Percentiles rank a stretch among this genome's conserved stretches.
Conservation (phyloP, 2,888 invertebrate genomes). For the Julus scandinavius region DNA sequence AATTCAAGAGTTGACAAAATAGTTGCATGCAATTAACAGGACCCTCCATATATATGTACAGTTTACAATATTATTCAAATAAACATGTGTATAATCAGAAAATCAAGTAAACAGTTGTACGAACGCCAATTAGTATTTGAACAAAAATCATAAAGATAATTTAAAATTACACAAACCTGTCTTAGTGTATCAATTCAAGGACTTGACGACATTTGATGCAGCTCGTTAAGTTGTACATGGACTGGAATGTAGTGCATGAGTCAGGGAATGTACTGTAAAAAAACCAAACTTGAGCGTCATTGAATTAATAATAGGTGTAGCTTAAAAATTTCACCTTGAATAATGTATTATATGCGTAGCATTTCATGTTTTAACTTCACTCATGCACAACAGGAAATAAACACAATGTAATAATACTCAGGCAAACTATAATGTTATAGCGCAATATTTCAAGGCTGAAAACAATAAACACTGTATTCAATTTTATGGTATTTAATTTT, state of each 20-base stretch:
- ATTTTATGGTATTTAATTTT: background rate
- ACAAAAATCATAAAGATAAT: background rate
- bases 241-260: too few species aligned
- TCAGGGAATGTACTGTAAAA: too few species aligned
- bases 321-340: constrained; percentile 37
- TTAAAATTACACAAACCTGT: background rate
- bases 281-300: background rate
- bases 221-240: background rate
- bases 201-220: background rate
- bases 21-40: too few species aligned
- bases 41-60: background rate
- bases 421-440: background rate
- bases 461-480: background rate
- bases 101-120: background rate
- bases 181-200: background rate
- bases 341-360: background rate
- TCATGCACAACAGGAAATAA: background rate
- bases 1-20: too few species aligned
- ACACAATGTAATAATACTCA: background rate
- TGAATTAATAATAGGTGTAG: background rate
- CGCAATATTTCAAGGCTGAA: background rate
- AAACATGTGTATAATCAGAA: too few species aligned
- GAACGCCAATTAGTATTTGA: background rate
- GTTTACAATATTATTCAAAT: too few species aligned
- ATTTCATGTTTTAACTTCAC: background rate